Evolutionary conservation across 2,797 vertebrate genomes (phyloP).

Genomic region (Lemur catta): DNA sequence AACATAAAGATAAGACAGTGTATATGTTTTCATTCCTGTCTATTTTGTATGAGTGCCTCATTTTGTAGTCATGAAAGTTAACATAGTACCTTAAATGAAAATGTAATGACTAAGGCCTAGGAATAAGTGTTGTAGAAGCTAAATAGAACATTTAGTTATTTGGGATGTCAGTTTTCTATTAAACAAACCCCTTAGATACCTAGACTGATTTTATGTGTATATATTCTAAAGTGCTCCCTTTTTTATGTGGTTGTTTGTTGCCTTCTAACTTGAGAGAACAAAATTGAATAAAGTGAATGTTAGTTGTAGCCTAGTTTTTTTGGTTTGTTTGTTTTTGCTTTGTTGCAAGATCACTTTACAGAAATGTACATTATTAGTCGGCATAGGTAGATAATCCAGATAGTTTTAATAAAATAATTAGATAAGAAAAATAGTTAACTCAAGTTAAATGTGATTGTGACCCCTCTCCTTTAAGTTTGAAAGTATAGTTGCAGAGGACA

Average conservation of each 20-base stretch:
- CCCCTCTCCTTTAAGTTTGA: neutral
- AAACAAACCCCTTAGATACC: constrained; percentile 1
- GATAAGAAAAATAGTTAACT: neutral
- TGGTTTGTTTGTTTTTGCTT: constrained; percentile 10
- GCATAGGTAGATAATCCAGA: neutral
- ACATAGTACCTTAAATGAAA: neutral
- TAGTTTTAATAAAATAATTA: neutral
- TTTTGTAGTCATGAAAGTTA: constrained; percentile 46
- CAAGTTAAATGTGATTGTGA: neutral
- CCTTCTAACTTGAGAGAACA: constrained; percentile 67
- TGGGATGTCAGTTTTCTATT: constrained; percentile 42
- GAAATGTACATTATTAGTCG: neutral
- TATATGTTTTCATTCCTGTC: constrained; percentile 6
- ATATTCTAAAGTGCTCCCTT: constrained; percentile 45
- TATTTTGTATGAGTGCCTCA: constrained; percentile 48
- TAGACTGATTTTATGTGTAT: constrained; percentile 30
- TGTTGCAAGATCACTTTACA: constrained; percentile 1
- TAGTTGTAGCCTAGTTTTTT: constrained; percentile 61
- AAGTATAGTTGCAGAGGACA: neutral
- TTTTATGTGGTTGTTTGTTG: constrained; percentile 66
- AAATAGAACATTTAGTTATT: neutral
- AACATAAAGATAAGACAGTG: neutral
- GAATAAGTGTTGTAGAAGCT: neutral
- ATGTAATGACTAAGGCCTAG: neutral
- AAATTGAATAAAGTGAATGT: constrained; percentile 71